Evolutionary conservation across 1,140 invertebrate genomes (phyloP), one percentile per base, ranked within the genome.

Genomic region (Steinernema feltiae): DNA sequence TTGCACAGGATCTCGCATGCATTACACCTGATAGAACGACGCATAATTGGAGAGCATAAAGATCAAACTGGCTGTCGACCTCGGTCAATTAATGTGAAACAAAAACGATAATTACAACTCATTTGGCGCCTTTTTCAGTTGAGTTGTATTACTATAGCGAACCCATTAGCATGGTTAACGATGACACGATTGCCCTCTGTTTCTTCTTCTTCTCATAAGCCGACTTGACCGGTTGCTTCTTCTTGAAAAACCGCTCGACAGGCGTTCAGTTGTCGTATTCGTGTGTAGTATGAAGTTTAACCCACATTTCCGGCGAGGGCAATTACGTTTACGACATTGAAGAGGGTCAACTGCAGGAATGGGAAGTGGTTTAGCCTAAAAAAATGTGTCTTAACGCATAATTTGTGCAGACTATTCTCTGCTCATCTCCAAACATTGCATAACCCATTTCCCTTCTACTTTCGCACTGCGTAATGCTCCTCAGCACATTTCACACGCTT

Each of bases 271-370:
- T 41, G 7, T 7, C 12, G 7, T 27, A 21, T 3, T 63, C 53
- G 15, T 21, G 7, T 63, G 53, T 63, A 63, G 53, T 63, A 27
- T 63, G 53, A 27, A 63, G 53, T 63, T 63, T 63, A 63, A 63
- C 53, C 53, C 24, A 63, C 7, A 63, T 63, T 63, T 63, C 7
- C 15, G 53, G 53, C 3, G 53, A 63, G 35, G 35, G 53, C 53
- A 63, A 63, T 63, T 27, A 63, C 12, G 53, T n/a, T 63, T 63
- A 63, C 53, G 53, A 63, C 53, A 27, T 27, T 63, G 53, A 63
- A 63, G 53, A 63, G 53, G 53, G 53, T 63, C 53, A 63, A 27
- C 7, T 3, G 2, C 2, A 63, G 24, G 24, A 15, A n/a, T 27
- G 15, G 24, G 24, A 63, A 27, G 53, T 63, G 53, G 53, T 27